These are phyloP conservation scores for Anabacerthia variegaticeps DNA, from an alignment of 2,797 vertebrate genomes.

Conservation along the genomic window DNA sequence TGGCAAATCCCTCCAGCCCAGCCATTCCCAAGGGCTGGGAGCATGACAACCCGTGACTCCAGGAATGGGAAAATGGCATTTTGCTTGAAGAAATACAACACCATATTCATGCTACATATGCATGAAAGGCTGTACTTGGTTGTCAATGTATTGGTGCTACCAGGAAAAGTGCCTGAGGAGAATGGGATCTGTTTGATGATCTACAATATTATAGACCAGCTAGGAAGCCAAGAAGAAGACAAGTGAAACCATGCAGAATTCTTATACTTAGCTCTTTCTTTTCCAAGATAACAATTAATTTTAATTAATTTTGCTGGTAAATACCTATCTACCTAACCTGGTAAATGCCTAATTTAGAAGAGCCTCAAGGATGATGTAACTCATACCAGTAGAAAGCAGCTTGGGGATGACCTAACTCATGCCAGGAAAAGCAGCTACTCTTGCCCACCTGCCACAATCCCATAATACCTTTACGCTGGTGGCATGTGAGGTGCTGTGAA, in stretches of 20 bases:
- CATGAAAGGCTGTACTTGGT: neutral
- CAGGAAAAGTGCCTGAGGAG: neutral
- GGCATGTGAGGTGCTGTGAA: neutral
- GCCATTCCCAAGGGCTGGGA: neutral
- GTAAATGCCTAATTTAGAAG: neutral
- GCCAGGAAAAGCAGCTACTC: neutral
- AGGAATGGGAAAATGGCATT: neutral
- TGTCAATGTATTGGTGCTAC: neutral
- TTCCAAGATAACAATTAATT: neutral
- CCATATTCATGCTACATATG: neutral
- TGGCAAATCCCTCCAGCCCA: neutral
- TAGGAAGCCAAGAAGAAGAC: neutral
- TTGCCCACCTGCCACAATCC: neutral
- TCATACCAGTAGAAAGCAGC: neutral
- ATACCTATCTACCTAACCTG: too few species aligned
- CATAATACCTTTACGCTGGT: fast-evolving
- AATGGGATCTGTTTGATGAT: neutral
- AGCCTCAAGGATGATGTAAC: neutral
- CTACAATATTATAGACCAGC: neutral
- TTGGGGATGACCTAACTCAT: neutral
- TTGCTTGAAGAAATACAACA: neutral
- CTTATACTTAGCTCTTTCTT: neutral
- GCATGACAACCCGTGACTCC: neutral
- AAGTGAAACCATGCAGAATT: neutral
- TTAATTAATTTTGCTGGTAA: neutral